A percentile compares a stretch with the other conserved stretches of the same genome.
These are phyloP conservation scores for Amphiduros pacificus DNA, from an alignment of 2,888 invertebrate genomes.

Conservation along the genomic window DNA sequence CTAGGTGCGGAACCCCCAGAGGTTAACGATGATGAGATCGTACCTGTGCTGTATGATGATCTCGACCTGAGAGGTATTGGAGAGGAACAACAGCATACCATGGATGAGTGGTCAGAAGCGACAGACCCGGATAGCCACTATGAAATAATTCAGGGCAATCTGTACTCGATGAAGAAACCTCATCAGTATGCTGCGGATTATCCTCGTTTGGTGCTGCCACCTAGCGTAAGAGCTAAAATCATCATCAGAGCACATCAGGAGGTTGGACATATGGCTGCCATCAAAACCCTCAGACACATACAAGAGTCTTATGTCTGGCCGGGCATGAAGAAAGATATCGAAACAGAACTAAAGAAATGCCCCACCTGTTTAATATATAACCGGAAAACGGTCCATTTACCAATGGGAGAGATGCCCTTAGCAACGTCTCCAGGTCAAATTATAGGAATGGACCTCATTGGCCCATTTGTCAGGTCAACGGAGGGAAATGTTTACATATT, in stretches of 20 bases:
- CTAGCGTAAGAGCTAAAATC: not conserved
- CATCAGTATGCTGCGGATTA: not conserved
- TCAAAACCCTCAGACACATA: not conserved
- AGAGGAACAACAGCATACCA: not conserved
- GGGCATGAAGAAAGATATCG: not conserved
- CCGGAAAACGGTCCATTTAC: not conserved
- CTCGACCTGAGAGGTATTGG: not conserved
- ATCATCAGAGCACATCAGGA: not conserved
- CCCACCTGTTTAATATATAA: not conserved
- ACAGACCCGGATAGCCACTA: not conserved
- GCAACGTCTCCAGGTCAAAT: not conserved
- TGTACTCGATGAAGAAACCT: not conserved
- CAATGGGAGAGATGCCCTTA: not conserved
- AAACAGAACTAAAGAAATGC: not conserved
- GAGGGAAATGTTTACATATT: not conserved
- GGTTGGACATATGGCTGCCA: not conserved
- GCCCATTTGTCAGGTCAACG: not conserved
- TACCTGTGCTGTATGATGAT: not conserved
- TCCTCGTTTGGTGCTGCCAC: conserved; percentile 2
- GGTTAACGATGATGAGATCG: not conserved
- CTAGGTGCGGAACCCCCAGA: not conserved
- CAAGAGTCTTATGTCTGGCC: conserved; percentile 2
- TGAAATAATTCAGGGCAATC: not conserved
- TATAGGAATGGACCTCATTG: not conserved
- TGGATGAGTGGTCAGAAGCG: not conserved